These are phyloP conservation scores for Caenorhabditis briggsae DNA, from an alignment of 1,140 invertebrate genomes.

Conservation along the genomic window DNA sequence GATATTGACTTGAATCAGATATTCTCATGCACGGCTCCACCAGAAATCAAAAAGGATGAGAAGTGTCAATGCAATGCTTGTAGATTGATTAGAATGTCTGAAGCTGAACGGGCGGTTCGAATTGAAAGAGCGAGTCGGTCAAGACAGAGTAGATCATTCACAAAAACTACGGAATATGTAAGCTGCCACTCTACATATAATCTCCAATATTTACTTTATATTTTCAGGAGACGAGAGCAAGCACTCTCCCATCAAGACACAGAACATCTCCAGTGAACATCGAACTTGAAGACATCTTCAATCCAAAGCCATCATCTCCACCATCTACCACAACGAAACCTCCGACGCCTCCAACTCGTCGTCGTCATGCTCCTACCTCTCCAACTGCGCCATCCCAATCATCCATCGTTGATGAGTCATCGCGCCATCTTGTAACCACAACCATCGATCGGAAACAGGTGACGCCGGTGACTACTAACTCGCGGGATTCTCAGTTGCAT, in stretches of 20 bases:
- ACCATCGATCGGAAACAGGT: constrained; percentile 44
- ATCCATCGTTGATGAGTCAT: constrained; percentile 42
- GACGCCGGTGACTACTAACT: constrained; percentile 50
- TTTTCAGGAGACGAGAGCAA: constrained; percentile 13
- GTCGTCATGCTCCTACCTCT: constrained; percentile 28
- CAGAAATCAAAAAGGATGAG: constrained; percentile 38
- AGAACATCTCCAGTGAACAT: constrained; percentile 27
- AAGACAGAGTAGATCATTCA: constrained; percentile 42
- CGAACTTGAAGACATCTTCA: constrained; percentile 27
- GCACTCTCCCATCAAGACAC: constrained; percentile 28
- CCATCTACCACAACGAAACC: constrained; percentile 1
- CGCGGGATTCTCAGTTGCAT: constrained; percentile 20
- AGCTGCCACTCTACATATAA: not conserved
- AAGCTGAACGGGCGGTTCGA: not conserved
- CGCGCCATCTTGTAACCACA: constrained; percentile 4
- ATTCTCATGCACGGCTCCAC: not conserved
- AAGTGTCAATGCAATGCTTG: constrained; percentile 51
- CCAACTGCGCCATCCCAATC: constrained; percentile 24
- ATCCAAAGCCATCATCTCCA: constrained; percentile 4
- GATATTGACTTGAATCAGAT: constrained; percentile 47
- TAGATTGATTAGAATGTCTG: constrained; percentile 37
- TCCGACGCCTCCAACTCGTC: constrained; percentile 27
- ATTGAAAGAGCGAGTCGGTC: constrained; percentile 31
- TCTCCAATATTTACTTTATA: not conserved
- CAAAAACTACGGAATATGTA: constrained; percentile 3